Evolutionary conservation across 2,113 vertebrate genomes (phyloP).

Genomic region (Euleptes europaea): DNA sequence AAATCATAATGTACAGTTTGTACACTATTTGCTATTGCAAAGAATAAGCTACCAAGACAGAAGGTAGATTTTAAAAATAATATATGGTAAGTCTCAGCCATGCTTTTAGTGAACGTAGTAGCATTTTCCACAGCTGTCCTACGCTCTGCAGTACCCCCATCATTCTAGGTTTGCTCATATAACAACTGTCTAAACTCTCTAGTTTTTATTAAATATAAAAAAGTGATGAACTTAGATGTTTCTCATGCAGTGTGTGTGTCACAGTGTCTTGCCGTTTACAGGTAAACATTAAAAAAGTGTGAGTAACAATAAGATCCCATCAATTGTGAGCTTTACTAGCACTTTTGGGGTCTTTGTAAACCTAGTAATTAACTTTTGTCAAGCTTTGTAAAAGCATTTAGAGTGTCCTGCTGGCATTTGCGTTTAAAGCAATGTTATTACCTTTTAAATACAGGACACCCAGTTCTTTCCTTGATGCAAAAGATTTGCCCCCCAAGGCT

Average conservation of each 20-base stretch:
- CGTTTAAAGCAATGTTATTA: constrained; percentile 60
- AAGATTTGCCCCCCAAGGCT: constrained; percentile 33
- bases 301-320: constrained; percentile 41
- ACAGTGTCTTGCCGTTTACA: constrained; percentile 1
- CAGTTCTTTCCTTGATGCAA: constrained; percentile 44
- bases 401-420: constrained; percentile 60
- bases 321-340: constrained; percentile 31
- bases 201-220: constrained; percentile 32
- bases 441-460: constrained; percentile 59
- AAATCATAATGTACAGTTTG: constrained; percentile 1
- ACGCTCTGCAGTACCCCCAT: accelerated
- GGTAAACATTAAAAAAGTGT: constrained; percentile 46
- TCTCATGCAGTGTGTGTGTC: constrained; percentile 1
- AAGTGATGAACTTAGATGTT: constrained; percentile 23
- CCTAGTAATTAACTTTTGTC: constrained; percentile 71
- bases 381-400: constrained; percentile 71
- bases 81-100: background rate
- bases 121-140: too few relatives aligned
- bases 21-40: constrained; percentile 5
- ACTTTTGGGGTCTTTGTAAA: constrained; percentile 60
- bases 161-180: background rate
- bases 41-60: background rate
- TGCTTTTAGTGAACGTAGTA: background rate
- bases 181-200: constrained; percentile 19
- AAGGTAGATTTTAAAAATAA: background rate